Evolutionary conservation across 2,888 invertebrate species (phyloP).

Genomic region (Eristalinus aeneus): DNA sequence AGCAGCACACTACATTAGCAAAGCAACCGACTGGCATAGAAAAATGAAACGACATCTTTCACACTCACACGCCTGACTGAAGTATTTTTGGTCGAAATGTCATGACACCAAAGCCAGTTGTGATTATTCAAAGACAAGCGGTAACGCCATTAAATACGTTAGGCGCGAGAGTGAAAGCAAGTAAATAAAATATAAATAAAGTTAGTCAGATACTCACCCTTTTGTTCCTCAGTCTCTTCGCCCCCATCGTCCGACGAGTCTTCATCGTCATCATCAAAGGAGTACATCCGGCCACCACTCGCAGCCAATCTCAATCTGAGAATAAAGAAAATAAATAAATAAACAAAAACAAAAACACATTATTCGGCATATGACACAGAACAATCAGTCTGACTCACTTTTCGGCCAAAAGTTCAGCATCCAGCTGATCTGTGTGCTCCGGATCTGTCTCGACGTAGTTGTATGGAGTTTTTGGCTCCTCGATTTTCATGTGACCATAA

Average conservation of each 20-base stretch:
- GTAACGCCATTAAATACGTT: slow-evolving; percentile 3
- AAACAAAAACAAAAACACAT: slow-evolving; percentile 21
- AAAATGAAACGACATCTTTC: slow-evolving; percentile 9
- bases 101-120: slow-evolving; percentile 29
- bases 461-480: slow-evolving; percentile 98
- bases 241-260: slow-evolving; percentile 83
- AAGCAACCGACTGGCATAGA: not conserved
- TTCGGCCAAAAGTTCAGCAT: slow-evolving; percentile 88
- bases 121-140: slow-evolving; percentile 36
- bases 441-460: slow-evolving; percentile 84
- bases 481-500: slow-evolving; percentile 99
- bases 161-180: not conserved
- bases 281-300: slow-evolving; percentile 78
- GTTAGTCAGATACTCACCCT: slow-evolving; percentile 77
- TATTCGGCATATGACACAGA: not conserved
- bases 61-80: slow-evolving; percentile 28
- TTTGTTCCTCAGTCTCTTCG: slow-evolving; percentile 84
- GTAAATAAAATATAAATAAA: not conserved
- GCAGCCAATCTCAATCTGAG: slow-evolving; percentile 79
- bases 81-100: slow-evolving; percentile 53
- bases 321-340: slow-evolving; percentile 30
- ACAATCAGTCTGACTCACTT: slow-evolving; percentile 82
- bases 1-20: slow-evolving; percentile 4
- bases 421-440: slow-evolving; percentile 83
- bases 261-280: slow-evolving; percentile 82